These are phyloP conservation scores for Cacoxenus indagator DNA, from an alignment of 2,888 invertebrate species.

Conservation along the genomic window DNA sequence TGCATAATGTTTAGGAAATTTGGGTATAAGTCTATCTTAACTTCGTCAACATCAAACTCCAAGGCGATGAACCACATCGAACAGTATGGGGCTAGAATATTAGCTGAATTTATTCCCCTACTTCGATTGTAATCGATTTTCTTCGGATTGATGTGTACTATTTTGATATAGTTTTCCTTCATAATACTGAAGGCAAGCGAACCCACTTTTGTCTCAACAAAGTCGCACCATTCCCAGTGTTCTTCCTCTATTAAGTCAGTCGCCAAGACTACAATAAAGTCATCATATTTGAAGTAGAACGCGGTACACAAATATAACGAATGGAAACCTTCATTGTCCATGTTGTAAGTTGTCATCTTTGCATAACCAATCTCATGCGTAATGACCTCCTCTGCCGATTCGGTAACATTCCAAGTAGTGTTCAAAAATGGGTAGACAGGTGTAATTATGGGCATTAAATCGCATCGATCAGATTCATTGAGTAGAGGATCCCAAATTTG, in stretches of 20 bases:
- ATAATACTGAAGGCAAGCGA: conserved; percentile 80
- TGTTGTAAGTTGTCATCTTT: conserved; percentile 79
- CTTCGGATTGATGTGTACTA: conserved; percentile 94
- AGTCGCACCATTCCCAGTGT: conserved; percentile 84
- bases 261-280: neutral
- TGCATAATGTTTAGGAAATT: too few species aligned
- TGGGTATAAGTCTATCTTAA: too few species aligned
- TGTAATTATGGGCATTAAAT: conserved; percentile 97
- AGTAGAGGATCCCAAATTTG: conserved; percentile 88
- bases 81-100: conserved; percentile 72
- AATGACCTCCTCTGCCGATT: conserved; percentile 89
- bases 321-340: conserved; percentile 86
- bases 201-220: conserved; percentile 85
- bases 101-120: neutral
- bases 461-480: conserved; percentile 81
- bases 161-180: conserved; percentile 85
- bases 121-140: conserved; percentile 74
- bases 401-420: conserved; percentile 95
- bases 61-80: conserved; percentile 97
- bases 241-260: neutral
- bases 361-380: conserved; percentile 88
- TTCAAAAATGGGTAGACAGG: conserved; percentile 99
- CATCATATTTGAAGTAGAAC: conserved; percentile 79
- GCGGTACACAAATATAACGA: conserved; percentile 90
- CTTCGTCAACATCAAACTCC: too few species aligned